Percentiles rank a stretch among this genome's conserved stretches.
Evolutionary conservation across 2,113 vertebrate genomes (phyloP).

Genomic region (Sigmodon hispidus): DNA sequence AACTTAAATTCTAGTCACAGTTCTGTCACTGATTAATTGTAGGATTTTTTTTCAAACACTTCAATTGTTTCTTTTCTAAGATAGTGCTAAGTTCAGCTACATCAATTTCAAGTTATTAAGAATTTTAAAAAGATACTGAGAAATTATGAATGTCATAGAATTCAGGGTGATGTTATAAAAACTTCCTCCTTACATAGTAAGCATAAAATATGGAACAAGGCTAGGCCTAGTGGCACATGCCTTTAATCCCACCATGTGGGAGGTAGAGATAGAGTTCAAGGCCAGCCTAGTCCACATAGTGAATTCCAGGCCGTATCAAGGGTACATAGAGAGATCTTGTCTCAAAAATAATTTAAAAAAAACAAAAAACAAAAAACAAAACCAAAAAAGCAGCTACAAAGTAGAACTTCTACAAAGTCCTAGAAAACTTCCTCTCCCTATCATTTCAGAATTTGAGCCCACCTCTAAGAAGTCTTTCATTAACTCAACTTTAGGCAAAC

Average conservation of each 20-base stretch:
- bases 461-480: not conserved
- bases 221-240: not conserved
- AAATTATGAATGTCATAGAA: not conserved
- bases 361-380: not conserved
- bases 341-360: not conserved
- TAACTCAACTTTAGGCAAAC: not conserved
- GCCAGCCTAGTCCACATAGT: not conserved
- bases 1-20: not conserved
- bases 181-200: not conserved
- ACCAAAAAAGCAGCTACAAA: not conserved
- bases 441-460: not conserved
- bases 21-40: not conserved
- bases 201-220: not conserved
- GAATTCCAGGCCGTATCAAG: not conserved
- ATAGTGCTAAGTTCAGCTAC: not conserved
- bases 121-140: not conserved
- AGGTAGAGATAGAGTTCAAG: not conserved
- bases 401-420: no score
- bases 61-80: not conserved
- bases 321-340: not conserved
- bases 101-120: slow-evolving; percentile 3
- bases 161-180: not conserved
- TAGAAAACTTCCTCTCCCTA: not conserved
- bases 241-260: not conserved
- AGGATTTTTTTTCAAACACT: not conserved